A percentile compares a stretch with the other conserved stretches of the same genome.
Evolutionary conservation across 2,113 vertebrate genomes (phyloP).

Genomic region (Amblyornis subalaris): DNA sequence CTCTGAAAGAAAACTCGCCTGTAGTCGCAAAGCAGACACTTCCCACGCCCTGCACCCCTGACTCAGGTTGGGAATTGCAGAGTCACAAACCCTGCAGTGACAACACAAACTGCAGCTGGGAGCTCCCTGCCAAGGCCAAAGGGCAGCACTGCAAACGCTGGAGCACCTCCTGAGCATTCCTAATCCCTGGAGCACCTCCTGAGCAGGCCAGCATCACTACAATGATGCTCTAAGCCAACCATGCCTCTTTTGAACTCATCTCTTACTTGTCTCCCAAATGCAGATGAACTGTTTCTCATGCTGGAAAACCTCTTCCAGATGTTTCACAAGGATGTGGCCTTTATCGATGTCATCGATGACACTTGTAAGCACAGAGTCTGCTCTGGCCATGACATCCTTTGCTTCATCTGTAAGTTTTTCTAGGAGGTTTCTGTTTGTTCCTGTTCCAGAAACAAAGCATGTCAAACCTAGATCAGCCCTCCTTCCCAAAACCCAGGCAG

Average conservation of each 20-base stretch:
- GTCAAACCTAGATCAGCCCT: not conserved
- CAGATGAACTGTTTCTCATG: conserved; percentile 57
- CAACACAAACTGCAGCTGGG: not conserved
- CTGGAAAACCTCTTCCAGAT: conserved; percentile 71
- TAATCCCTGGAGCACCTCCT: not conserved
- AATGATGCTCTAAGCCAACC: not conserved
- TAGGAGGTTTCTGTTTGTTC: conserved; percentile 63
- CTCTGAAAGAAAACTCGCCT: conserved; percentile 39
- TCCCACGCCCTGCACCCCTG: not conserved
- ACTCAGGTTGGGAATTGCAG: not conserved
- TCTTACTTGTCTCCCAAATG: conserved; percentile 80
- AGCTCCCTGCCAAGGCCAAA: not conserved
- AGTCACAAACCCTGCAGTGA: not conserved
- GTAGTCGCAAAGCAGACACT: not conserved
- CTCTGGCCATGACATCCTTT: conserved; percentile 63
- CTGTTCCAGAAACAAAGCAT: conserved; percentile 53
- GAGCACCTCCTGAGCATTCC: not conserved
- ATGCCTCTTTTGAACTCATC: rapidly evolving
- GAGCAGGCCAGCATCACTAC: not conserved
- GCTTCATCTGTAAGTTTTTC: conserved; percentile 70
- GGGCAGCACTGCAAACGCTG: not conserved
- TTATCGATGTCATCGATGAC: conserved; percentile 29
- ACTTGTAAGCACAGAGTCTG: conserved; percentile 63
- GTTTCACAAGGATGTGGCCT: conserved; percentile 66
- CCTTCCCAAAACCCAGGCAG: not conserved